Conservation (phyloP, 1,140 invertebrate species). For the Bombus superbus region DNA sequence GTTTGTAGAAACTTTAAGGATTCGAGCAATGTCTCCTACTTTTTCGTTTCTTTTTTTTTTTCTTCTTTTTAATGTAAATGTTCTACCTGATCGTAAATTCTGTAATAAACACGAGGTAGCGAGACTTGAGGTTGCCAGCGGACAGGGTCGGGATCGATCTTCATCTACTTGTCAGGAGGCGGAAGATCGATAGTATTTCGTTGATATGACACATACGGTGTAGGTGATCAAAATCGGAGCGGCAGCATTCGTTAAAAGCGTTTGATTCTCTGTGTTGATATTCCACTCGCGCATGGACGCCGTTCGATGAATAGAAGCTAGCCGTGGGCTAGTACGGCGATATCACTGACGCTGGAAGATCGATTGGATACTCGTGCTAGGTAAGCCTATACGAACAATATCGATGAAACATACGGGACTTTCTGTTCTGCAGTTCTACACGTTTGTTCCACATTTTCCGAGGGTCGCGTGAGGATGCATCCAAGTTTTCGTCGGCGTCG, state of each 20-base stretch:
- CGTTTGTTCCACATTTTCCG: slow-evolving; percentile 42
- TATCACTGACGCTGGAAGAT: slow-evolving; percentile 67
- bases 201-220: not conserved
- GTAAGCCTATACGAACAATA: slow-evolving; percentile 63
- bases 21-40: not conserved
- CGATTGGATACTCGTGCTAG: slow-evolving; percentile 70
- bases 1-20: not conserved
- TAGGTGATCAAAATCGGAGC: slow-evolving; percentile 55
- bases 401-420: slow-evolving; percentile 59
- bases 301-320: slow-evolving; percentile 67
- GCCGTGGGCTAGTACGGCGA: slow-evolving; percentile 66
- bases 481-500: slow-evolving; percentile 33
- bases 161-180: slow-evolving; percentile 5
- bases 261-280: slow-evolving; percentile 77
- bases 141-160: slow-evolving; percentile 29
- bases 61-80: not conserved
- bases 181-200: slow-evolving; percentile 43
- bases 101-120: not conserved
- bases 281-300: slow-evolving; percentile 73
- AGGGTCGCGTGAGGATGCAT: slow-evolving; percentile 24
- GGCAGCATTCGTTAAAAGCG: slow-evolving; percentile 71
- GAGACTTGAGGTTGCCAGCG: not conserved
- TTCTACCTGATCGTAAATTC: not conserved
- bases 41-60: too few relatives aligned
- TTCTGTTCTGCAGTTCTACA: slow-evolving; percentile 39